A percentile compares a stretch with the other conserved stretches of the same genome.
These are phyloP conservation scores for Siderastrea radians DNA, from an alignment of 92 coral and sea anemone genomes.

Conservation along the genomic window DNA sequence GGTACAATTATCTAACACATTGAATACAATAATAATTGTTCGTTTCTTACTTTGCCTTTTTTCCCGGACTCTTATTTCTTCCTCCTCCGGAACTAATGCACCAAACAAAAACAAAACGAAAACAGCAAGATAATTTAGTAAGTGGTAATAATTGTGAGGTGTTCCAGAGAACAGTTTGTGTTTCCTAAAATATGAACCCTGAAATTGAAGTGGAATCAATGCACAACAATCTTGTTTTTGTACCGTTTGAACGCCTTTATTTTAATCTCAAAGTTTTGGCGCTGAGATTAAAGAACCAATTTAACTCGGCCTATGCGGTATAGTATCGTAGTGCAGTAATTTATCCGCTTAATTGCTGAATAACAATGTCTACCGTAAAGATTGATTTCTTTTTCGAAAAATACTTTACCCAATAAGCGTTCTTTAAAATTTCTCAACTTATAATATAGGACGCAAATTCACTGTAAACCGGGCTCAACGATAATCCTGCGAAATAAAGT, in stretches of 20 bases:
- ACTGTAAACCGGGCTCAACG: background rate
- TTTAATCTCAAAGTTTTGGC: background rate
- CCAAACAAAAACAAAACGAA: background rate
- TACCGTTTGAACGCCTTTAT: too few relatives aligned
- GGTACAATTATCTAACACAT: too few relatives aligned
- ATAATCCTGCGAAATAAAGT: background rate
- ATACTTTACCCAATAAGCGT: background rate
- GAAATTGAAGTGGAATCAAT: too few relatives aligned
- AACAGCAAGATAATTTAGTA: background rate
- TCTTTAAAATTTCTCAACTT: background rate
- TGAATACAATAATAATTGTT: background rate
- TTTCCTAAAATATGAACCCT: background rate
- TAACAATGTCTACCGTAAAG: background rate
- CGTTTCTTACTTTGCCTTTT: constrained; percentile 30
- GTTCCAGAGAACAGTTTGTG: background rate
- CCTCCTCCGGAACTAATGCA: constrained; percentile 12
- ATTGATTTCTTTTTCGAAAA: too few relatives aligned
- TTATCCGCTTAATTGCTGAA: background rate
- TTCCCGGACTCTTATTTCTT: constrained; percentile 1
- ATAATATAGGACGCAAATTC: background rate
- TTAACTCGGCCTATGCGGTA: too few relatives aligned
- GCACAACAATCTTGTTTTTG: too few relatives aligned
- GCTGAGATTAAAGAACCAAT: too few relatives aligned
- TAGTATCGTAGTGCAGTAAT: too few relatives aligned
- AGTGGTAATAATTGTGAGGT: background rate